phyloP scores from a whole-genome alignment of 2,113 vertebrate species.

The Motacilla tschutschensis region DNA sequence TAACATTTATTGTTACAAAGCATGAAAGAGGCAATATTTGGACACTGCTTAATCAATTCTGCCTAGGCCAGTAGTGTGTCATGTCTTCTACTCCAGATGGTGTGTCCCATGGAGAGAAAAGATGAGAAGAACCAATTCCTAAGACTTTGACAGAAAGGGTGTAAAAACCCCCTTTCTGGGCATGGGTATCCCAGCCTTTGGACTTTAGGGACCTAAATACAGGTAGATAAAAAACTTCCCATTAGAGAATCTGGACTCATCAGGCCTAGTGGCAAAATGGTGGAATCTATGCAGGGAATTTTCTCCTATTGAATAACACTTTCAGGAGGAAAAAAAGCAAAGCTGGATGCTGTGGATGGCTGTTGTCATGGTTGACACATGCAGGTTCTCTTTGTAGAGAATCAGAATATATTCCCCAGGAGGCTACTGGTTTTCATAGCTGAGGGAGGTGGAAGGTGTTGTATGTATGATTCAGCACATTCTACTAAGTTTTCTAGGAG shows the following conservation, averaged over 20 bases:
- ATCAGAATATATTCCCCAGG: background rate
- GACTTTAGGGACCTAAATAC: background rate
- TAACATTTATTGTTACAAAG: background rate
- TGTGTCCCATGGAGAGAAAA: background rate
- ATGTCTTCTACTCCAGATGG: background rate
- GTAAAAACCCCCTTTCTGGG: accelerated
- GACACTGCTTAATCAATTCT: background rate
- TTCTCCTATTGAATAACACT: background rate
- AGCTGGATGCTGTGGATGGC: background rate
- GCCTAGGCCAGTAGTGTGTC: no score
- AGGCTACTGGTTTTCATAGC: background rate
- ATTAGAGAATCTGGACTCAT: background rate
- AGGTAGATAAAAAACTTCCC: background rate
- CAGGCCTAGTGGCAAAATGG: background rate
- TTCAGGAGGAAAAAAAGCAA: background rate
- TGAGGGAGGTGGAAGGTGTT: background rate
- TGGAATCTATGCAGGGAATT: background rate
- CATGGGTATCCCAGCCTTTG: background rate
- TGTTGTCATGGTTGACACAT: background rate
- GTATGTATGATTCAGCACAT: background rate
- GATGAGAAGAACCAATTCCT: background rate
- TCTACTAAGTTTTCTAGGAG: background rate
- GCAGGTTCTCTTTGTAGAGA: background rate
- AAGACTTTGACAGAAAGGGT: background rate
- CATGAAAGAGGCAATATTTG: background rate